Evolutionary conservation across 2,113 vertebrate genomes (phyloP), one percentile per base, ranked within the genome.

Genomic region (Saccopteryx bilineata): DNA sequence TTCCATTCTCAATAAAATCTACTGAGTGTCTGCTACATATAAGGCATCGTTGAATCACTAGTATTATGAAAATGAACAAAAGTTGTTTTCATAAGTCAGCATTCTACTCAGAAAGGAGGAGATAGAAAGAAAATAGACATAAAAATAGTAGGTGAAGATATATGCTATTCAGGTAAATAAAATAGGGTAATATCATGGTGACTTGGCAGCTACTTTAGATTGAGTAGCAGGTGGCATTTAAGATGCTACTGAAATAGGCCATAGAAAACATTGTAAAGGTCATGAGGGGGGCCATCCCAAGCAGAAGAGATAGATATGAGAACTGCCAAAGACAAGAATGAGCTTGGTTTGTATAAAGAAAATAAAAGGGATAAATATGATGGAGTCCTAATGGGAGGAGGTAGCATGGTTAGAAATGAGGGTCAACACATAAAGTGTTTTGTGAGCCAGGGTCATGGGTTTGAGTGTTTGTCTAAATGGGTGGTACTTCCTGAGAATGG

Each of bases 1-100:
- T 81, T 78, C 69, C 17, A 39, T 39, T 87, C 90, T 91, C 48
- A 56, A 31, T 9, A 83, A 93, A 94, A 68, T 74, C 39, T 87
- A 68, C 52, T 48, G 52, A 87, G 15, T 66, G 1, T 71, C 63
- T 94, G 14, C 17, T 86, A 28, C 74, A 26, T 58, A 58, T 9
- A 69, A 68, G 46, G 33, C 46, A 86, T 68, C 91, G 17, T 91
- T 23, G 83, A 79, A 54, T 90, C 58, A 86, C 31, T 63, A 75
- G 26, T 63, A 48, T 86, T 84, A 82, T 69, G 61, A 95, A 83
- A 95, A 86, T 71, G 15, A 82, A 68, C 12, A 58, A 82, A 17
- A 1, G 7, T 83, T 94, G 8, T 63, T 93, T 93, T 48, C n/a
- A 61, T 89, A 54, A 69, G 71, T 93, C 17, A 74, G 15, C 21